These are phyloP conservation scores for Uromys caudimaculatus DNA, from an alignment of 2,797 vertebrate genomes.

Conservation along the genomic window DNA sequence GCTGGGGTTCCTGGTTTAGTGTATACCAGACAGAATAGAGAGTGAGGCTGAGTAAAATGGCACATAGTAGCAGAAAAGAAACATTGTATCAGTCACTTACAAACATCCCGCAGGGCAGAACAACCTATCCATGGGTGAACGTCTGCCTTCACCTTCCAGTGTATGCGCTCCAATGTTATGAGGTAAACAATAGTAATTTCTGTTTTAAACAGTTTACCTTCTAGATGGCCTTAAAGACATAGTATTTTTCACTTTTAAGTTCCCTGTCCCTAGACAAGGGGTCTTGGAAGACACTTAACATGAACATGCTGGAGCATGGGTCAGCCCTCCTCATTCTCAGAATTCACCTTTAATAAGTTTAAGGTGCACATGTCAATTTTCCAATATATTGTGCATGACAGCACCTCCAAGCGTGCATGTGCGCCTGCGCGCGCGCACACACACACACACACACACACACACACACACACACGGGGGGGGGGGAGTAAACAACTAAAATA, in stretches of 20 bases:
- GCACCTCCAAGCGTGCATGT: background rate
- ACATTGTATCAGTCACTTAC: background rate
- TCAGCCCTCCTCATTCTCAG: background rate
- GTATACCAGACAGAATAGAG: background rate
- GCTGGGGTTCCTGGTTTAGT: background rate
- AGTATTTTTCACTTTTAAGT: background rate
- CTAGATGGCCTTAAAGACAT: background rate
- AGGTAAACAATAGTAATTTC: background rate
- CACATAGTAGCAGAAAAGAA: background rate
- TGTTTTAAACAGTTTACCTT: background rate
- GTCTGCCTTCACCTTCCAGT: background rate
- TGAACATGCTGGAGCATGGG: background rate
- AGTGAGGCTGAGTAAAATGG: background rate
- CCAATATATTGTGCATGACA: background rate
- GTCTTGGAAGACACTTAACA: background rate
- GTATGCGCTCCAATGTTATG: background rate
- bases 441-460: background rate
- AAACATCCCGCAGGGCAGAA: background rate
- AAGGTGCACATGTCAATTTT: background rate
- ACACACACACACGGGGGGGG: background rate
- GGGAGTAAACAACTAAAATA: background rate
- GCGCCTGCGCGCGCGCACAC: background rate
- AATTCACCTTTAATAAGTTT: background rate
- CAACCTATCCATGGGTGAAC: background rate
- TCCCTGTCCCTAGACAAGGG: background rate